Evolutionary conservation across 2,113 vertebrate species (phyloP), one percentile per base, ranked within the genome.

Genomic region (Petromus typicus): DNA sequence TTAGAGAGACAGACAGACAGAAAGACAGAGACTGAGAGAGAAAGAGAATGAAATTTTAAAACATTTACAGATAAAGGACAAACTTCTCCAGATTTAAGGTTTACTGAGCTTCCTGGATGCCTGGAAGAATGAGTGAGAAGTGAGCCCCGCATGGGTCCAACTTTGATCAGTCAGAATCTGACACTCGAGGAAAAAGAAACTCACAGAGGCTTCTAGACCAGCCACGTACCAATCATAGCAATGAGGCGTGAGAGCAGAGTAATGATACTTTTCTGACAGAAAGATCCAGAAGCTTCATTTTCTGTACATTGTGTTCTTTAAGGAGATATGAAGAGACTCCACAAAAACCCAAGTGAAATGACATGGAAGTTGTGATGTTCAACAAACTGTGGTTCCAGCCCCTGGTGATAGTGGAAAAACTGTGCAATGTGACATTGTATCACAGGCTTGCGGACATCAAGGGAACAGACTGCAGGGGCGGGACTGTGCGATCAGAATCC

Each of bases 31-130:
- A 56, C 48, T 10, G 80, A 59, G 56, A 57, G 10, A n/a, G 16
- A 69, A 5, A 67, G 66, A 69, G n/a, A 71, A 20, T 9, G 20
- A 40, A 71, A 71, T 71, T 40, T 23, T 84, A 93, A 87, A 66
- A 66, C 34, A 45, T 96, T 40, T 37, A 43, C 93, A 93, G n/a
- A 30, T 59, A 13, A 93, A 94, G n/a, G 20, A 96, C 43, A 95
- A 54, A 86, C 56, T 64, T 45, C 57, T 84, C 89, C n/a, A 80
- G 64, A 81, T 45, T 79, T 63, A 76, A 96, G 71, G 78, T 45
- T 79, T 57, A 78, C 94, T 81, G 25, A 71, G 54, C 34, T 86
- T 95, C 25, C 27, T 69, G 25, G 34, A 17, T 67, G 18, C 10
- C 34, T 10, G 71, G 48, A 85, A 78, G 34, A 94, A 17, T 48